Percentiles rank a stretch among this genome's conserved stretches.
These are phyloP conservation scores for Acrossocheilus wenchowensis DNA, from an alignment of 2,797 vertebrate species.

Conservation along the genomic window DNA sequence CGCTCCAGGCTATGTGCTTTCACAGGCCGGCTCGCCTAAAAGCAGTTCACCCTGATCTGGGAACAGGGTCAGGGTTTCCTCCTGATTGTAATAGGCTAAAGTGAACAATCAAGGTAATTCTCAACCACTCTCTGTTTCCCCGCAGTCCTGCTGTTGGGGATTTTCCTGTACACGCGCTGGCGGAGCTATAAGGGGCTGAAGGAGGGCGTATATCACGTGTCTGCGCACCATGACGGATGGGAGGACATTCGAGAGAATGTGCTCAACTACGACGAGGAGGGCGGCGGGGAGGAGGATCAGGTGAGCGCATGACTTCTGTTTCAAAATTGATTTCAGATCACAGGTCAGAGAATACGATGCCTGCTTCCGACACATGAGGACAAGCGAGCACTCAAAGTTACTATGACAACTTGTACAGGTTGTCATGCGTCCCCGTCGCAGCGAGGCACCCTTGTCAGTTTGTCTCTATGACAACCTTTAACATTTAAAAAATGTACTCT, in stretches of 20 bases:
- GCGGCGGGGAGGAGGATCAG: conserved; percentile 89
- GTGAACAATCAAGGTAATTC: conserved; percentile 10
- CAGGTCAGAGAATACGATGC: conserved; percentile 4
- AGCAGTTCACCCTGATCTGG: conserved; percentile 24
- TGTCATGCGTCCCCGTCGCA: conserved; percentile 33
- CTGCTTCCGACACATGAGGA: background rate
- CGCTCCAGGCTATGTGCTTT: conserved; percentile 26
- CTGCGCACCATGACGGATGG: conserved; percentile 83
- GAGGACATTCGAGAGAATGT: conserved; percentile 90
- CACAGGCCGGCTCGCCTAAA: conserved; percentile 18
- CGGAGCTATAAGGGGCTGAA: conserved; percentile 80
- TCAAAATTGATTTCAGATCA: conserved; percentile 30
- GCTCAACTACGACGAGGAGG: conserved; percentile 91
- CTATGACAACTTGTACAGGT: conserved; percentile 52
- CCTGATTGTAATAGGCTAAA: conserved; percentile 10
- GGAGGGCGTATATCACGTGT: conserved; percentile 80
- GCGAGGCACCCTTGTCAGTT: conserved; percentile 32
- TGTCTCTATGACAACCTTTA: conserved; percentile 58
- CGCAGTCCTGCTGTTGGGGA: conserved; percentile 82
- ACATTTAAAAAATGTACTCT: conserved; percentile 40
- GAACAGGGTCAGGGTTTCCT: conserved; percentile 7
- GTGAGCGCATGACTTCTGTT: conserved; percentile 69
- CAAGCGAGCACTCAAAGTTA: conserved; percentile 36
- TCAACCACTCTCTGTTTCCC: conserved; percentile 55
- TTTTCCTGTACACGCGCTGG: conserved; percentile 84